phyloP scores from a whole-genome alignment of 2,797 vertebrate species.

The Clarias fuscus region DNA sequence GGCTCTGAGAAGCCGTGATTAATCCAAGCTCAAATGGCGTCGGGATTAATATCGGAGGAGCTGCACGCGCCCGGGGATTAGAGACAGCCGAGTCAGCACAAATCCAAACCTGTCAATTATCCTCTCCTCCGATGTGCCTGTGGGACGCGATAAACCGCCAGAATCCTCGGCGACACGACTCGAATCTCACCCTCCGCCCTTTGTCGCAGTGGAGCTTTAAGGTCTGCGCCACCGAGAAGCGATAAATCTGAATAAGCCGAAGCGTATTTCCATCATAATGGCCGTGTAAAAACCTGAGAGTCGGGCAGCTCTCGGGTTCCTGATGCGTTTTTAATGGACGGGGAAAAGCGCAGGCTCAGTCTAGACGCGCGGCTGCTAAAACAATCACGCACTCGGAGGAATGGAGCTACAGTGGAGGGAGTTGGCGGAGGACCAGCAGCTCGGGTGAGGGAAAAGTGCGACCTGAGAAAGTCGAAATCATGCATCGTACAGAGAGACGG shows the following conservation, averaged over 20 bases:
- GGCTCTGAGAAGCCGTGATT: neutral
- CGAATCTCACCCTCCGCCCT: neutral
- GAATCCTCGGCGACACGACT: neutral
- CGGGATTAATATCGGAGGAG: slow-evolving; percentile 1
- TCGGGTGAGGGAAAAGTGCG: neutral
- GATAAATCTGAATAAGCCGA: slow-evolving; percentile 28
- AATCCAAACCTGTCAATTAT: slow-evolving; percentile 48
- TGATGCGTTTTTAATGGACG: slow-evolving; percentile 14
- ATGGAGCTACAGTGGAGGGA: slow-evolving; percentile 17
- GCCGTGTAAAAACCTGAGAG: slow-evolving; percentile 40
- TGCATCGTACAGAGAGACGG: neutral
- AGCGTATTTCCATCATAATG: slow-evolving; percentile 54
- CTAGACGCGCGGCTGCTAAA: slow-evolving; percentile 60
- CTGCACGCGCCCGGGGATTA: slow-evolving; percentile 13
- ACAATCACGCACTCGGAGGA: slow-evolving; percentile 27
- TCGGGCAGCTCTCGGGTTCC: slow-evolving; percentile 6
- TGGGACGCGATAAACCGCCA: slow-evolving; percentile 16
- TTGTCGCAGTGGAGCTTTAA: slow-evolving; percentile 3
- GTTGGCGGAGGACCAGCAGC: neutral
- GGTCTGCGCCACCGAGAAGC: slow-evolving; percentile 7
- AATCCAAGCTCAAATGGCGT: neutral
- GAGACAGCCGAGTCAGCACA: slow-evolving; percentile 34
- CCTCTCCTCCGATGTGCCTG: slow-evolving; percentile 17
- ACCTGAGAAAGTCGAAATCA: slow-evolving; percentile 11
- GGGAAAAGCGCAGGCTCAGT: slow-evolving; percentile 35